Conservation (phyloP, 2,888 invertebrate species). For the Watsonalla binaria region DNA sequence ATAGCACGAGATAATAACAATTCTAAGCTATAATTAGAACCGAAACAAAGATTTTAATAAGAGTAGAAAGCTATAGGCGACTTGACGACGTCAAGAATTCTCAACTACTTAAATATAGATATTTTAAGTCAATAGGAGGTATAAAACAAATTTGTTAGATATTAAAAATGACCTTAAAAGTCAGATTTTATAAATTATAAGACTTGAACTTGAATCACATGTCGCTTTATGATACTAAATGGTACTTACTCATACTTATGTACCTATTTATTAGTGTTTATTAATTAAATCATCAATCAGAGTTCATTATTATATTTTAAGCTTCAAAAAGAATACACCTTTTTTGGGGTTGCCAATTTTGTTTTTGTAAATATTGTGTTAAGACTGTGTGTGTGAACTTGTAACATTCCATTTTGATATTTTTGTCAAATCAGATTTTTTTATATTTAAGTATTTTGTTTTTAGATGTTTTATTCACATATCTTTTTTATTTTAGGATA, state of each 20-base stretch:
- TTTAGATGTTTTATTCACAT: slow-evolving; percentile 7
- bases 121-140: too few relatives aligned
- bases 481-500: slow-evolving; percentile 7
- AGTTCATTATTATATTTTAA: too few relatives aligned
- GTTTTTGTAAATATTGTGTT: slow-evolving; percentile 32
- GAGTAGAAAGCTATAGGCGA: too few relatives aligned
- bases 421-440: not conserved
- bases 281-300: too few relatives aligned
- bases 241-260: not conserved
- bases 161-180: slow-evolving; percentile 11
- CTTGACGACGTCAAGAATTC: too few relatives aligned
- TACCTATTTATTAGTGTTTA: not conserved
- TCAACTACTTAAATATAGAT: too few relatives aligned
- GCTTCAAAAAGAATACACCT: too few relatives aligned
- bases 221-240: slow-evolving; percentile 22
- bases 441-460: too few relatives aligned
- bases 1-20: not conserved
- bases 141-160: not conserved
- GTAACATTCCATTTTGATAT: slow-evolving; percentile 28
- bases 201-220: slow-evolving; percentile 26
- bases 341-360: slow-evolving; percentile 20
- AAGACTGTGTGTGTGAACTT: slow-evolving; percentile 17
- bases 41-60: too few relatives aligned
- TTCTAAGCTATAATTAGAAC: too few relatives aligned
- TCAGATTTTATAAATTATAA: slow-evolving; percentile 28